Base-by-base conservation (phyloP, 1,140 invertebrate species). In the Atopsyche davidsoni region DNA sequence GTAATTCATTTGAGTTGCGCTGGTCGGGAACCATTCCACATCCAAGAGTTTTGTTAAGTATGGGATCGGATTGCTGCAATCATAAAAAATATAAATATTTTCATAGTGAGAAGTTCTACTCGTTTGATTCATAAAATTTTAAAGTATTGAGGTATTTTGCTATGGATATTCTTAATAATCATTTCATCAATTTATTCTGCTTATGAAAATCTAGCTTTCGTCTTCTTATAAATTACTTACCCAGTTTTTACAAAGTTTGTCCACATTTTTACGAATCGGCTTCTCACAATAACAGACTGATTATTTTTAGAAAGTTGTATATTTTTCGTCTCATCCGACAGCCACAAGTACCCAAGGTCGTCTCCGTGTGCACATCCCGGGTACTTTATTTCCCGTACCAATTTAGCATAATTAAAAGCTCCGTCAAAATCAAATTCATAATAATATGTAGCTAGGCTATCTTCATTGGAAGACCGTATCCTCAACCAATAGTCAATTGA, bases 371-470 rank as follows among this genome's bases (percentile, higher is more conserved):
- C 28, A n/a, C 32, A n/a, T 4, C 46, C 46, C 2, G 36, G 46
- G 13, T 9, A 40, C 10, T 36, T 40, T 22, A 42, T 13, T 21
- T 41, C 18, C 4, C n/a, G 4, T 47, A 14, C 6, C 3, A 49
- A 10, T 24, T 49, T 49, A 4, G 13, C 3, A 11, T 16, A 21
- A 25, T 49, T 49, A 9, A 40, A 42, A 13, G 19, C 23, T n/a
- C 46, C 46, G 16, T 49, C 36, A 14, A 49, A 23, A 11, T 13
- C 28, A 17, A 49, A 49, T 24, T 40, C 25, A 28, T 49, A 49
- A 34, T 49, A 49, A 49, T 49, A 49, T 3, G 28, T 24, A 9
- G 18, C 7, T 9, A 10, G 3, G 4, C 10, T 49, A 14, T 42
- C n/a, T 2, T 3, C n/a, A 11, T 24, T 3, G 6, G 7, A 11